Conservation (phyloP, 2,113 vertebrate species). For the Corythoichthys intestinalis region DNA sequence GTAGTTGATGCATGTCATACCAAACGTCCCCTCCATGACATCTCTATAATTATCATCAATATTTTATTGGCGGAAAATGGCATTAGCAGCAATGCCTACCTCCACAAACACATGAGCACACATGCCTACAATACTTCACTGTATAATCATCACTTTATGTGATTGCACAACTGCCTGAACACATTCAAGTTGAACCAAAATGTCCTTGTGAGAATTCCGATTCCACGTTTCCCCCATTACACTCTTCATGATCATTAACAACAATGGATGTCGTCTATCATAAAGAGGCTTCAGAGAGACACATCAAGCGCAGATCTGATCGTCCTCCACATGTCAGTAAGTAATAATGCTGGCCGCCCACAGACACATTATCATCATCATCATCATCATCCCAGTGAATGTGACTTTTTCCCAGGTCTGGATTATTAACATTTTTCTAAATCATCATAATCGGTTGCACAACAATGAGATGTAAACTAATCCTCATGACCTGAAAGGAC, state of each 20-base stretch:
- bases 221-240: conserved; percentile 25
- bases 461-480: conserved; percentile 6
- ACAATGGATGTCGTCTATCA: conserved; percentile 33
- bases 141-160: conserved; percentile 2
- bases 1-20: conserved; percentile 14
- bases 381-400: conserved; percentile 25
- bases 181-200: conserved; percentile 35
- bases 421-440: conserved; percentile 9
- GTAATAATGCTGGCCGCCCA: conserved; percentile 31
- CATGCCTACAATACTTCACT: not conserved
- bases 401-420: conserved; percentile 12
- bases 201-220: conserved; percentile 16
- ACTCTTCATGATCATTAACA: conserved; percentile 34
- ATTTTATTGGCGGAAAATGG: conserved; percentile 7
- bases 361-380: conserved; percentile 28
- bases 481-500: conserved; percentile 3
- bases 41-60: conserved; percentile 4
- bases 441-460: conserved; percentile 4
- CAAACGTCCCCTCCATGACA: conserved; percentile 10
- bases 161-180: conserved; percentile 4
- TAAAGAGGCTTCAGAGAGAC: conserved; percentile 36
- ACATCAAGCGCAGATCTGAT: conserved; percentile 28
- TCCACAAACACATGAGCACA: not conserved
- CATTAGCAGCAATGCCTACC: not conserved
- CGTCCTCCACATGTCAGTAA: conserved; percentile 29